Evolutionary conservation across 1,140 invertebrate genomes (phyloP).

Genomic region (Araneus ventricosus): DNA sequence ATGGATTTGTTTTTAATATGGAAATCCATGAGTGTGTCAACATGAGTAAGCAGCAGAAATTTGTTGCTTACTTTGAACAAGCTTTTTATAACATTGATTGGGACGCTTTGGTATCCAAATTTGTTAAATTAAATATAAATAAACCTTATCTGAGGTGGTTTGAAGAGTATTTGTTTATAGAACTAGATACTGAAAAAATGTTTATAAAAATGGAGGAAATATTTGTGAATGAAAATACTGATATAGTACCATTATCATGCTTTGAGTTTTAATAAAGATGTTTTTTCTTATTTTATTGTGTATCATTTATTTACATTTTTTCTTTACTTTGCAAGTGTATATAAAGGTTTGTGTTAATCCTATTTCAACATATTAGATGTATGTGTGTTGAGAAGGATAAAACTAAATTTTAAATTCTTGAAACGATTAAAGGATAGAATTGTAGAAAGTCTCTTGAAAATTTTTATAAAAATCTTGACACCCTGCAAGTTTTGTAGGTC

Average conservation of each 20-base stretch:
- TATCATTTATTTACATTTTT: not conserved
- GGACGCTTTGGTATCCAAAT: not conserved
- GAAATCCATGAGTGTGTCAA: not conserved
- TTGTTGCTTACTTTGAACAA: not conserved
- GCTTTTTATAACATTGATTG: not conserved
- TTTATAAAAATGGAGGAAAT: not conserved
- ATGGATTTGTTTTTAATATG: not conserved
- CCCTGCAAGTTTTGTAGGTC: not conserved
- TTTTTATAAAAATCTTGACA: constrained; percentile 61
- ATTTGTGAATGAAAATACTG: not conserved
- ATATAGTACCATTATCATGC: not conserved
- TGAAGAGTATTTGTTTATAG: not conserved
- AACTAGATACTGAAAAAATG: not conserved
- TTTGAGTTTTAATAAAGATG: not conserved
- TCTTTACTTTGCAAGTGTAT: not conserved
- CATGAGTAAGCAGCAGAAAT: not conserved
- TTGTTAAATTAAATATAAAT: not conserved
- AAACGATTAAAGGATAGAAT: not conserved
- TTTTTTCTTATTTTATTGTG: not conserved
- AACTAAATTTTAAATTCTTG: not conserved
- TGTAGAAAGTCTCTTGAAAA: not conserved
- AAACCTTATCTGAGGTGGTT: not conserved
- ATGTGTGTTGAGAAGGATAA: not conserved
- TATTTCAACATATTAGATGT: not conserved
- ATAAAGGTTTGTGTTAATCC: not conserved